Percentiles rank a stretch among this genome's conserved stretches.
Evolutionary conservation across 2,797 vertebrate species (phyloP).

Genomic region (Platyrinchus mystaceus): DNA sequence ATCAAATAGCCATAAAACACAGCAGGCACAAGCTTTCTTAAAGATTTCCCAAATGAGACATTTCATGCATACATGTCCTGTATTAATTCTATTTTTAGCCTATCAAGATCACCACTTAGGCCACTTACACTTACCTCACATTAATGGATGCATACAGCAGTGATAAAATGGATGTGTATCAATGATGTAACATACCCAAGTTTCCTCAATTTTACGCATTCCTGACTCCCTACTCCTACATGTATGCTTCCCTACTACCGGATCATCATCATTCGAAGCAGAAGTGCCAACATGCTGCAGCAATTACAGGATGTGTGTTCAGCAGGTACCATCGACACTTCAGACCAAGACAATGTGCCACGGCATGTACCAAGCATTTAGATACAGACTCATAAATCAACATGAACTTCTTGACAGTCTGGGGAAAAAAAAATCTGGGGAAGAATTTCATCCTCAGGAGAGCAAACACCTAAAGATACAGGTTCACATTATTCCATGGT

Average conservation of each 20-base stretch:
- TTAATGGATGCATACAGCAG: accelerated
- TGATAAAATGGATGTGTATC: background rate
- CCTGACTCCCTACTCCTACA: background rate
- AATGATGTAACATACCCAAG: background rate
- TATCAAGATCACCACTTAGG: background rate
- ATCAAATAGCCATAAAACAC: background rate
- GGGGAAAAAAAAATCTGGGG: accelerated
- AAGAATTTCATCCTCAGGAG: background rate
- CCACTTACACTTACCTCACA: background rate
- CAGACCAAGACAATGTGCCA: background rate
- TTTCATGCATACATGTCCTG: background rate
- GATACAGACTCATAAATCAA: background rate
- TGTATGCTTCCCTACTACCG: background rate
- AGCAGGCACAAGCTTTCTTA: background rate
- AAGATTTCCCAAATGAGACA: background rate
- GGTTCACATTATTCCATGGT: background rate
- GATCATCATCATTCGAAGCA: background rate
- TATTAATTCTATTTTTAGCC: background rate
- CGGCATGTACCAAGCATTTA: background rate
- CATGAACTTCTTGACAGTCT: background rate
- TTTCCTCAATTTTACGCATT: background rate
- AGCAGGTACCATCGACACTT: background rate
- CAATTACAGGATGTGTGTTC: background rate
- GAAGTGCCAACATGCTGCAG: background rate
- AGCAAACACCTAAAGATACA: background rate